Percentiles rank a stretch among this genome's conserved stretches.
Conservation (phyloP, 2,797 vertebrate species). For the Acanthiza pusilla region DNA sequence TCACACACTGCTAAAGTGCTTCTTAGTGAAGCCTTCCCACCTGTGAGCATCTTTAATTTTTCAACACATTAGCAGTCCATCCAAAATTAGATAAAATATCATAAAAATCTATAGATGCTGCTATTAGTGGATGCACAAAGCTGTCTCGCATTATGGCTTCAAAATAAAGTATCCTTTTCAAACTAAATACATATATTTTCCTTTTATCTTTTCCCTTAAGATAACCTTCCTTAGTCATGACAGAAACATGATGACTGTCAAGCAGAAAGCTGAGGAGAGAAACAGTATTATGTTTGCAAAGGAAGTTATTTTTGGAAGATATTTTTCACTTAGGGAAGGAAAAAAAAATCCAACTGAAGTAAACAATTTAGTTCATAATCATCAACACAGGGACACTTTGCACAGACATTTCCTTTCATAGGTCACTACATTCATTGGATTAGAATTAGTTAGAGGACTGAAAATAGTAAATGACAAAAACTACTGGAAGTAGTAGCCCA, state of each 20-base stretch:
- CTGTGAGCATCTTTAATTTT: background rate
- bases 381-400: conserved; percentile 8
- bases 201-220: background rate
- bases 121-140: background rate
- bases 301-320: background rate
- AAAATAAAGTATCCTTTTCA: background rate
- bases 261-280: conserved; percentile 7
- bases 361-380: conserved; percentile 35
- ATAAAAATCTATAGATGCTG: background rate
- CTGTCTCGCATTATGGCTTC: background rate
- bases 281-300: background rate
- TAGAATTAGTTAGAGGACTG: background rate
- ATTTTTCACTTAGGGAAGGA: conserved; percentile 31
- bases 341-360: conserved; percentile 1
- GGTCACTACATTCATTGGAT: background rate
- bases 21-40: background rate
- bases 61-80: background rate
- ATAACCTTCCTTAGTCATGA: background rate
- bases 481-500: background rate
- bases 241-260: background rate
- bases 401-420: conserved; percentile 23
- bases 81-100: background rate
- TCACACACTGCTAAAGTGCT: background rate
- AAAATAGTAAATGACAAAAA: background rate
- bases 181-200: background rate